Evolutionary conservation across 1,140 invertebrate genomes (phyloP), one percentile per base, ranked within the genome.

Genomic region (Xylocopa sonorina): DNA sequence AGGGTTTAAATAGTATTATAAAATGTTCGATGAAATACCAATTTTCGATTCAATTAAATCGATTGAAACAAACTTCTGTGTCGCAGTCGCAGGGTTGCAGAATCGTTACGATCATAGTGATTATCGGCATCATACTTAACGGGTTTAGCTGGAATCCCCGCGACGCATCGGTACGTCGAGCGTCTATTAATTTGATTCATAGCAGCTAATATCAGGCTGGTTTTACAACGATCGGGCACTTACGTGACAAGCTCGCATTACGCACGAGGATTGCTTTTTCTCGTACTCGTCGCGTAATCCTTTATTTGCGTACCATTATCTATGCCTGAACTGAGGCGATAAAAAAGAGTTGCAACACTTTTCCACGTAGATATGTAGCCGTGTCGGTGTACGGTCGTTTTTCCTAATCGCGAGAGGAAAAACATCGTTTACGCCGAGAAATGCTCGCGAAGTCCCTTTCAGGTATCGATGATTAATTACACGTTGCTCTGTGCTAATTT

Each of bases 221-320:
- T 82, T 82, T 83, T 74, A n/a, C 69, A 34, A 58, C 58, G 69
- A 64, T 66, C 60, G n/a, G n/a, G n/a, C 66, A 38, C 50, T 60
- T 73, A 73, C 77, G 60, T 79, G 18, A 43, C 46, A 46, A 2
- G 55, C n/a, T 29, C 21, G 16, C 7, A 27, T 24, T 63, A n/a
- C 48, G 34, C 50, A 2, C 1, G 10, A 27, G 34, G 24, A 64
- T 75, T 43, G n/a, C 34, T 66, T 75, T 53, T 24, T 27, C 27
- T 24, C 14, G 32, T 41, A 5, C 18, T 16, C 2, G 18, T 43
- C 38, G 14, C 29, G 7, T 16, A 1, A 41, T 21, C 3, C 9
- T 7, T 48, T 41, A 27, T 55, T 18, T 32, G 18, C 7, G 14
- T n/a, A 34, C 27, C 12, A 18, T 51, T 51, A 5, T 51, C 29